Percentiles rank a stretch among this genome's conserved stretches.
Conservation (phyloP, 1,140 invertebrate genomes). For the Drosophila suzukii region DNA sequence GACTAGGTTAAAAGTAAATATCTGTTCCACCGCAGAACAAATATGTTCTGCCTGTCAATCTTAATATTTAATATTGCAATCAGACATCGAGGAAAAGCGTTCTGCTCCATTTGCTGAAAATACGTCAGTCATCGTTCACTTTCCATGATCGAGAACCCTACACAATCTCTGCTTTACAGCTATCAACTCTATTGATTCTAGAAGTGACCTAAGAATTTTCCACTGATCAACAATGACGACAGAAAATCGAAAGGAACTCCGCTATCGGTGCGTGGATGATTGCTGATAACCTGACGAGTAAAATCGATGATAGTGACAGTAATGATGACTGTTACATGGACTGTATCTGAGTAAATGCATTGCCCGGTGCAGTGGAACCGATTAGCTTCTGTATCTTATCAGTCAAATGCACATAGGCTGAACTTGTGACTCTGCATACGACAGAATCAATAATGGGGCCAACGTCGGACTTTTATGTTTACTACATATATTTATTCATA, state of each 20-base stretch:
- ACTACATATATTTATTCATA: neutral
- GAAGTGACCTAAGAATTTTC: constrained; percentile 51
- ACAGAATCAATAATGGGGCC: constrained; percentile 16
- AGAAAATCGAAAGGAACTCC: constrained; percentile 30
- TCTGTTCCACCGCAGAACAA: no score
- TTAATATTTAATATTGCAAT: neutral
- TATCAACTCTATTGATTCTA: constrained; percentile 7
- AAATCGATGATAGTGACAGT: constrained; percentile 23
- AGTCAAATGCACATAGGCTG: constrained; percentile 25
- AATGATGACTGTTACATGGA: constrained; percentile 15
- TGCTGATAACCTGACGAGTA: constrained; percentile 31
- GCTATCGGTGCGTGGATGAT: constrained; percentile 25
- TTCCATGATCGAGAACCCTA: constrained; percentile 25
- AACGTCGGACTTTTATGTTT: neutral
- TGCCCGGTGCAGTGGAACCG: constrained; percentile 1
- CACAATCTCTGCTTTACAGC: neutral
- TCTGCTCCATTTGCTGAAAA: constrained; percentile 16
- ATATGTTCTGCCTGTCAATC: no score
- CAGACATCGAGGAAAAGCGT: neutral
- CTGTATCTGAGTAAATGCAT: constrained; percentile 12
- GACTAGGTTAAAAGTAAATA: no score
- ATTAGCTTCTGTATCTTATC: constrained; percentile 21
- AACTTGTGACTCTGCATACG: constrained; percentile 28
- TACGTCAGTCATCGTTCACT: constrained; percentile 8
- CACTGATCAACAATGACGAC: constrained; percentile 46